Evolutionary conservation across 2,113 vertebrate species (phyloP), one percentile per base, ranked within the genome.

Genomic region (Ictalurus furcatus): DNA sequence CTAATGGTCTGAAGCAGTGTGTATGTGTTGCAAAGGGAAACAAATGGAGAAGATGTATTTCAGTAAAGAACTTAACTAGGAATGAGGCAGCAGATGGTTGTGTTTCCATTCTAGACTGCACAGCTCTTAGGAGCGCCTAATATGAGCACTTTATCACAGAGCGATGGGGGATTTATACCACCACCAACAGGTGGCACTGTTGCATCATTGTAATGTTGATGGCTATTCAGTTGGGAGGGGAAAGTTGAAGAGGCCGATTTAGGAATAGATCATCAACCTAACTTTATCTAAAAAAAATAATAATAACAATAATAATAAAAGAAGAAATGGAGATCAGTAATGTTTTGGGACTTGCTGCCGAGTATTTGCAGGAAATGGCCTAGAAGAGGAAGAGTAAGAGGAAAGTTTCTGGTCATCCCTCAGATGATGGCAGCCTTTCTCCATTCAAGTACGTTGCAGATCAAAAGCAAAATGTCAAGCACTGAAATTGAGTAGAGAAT

Each of bases 1-100:
- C 81, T 84, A 84, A 84, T 84, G 81, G 81, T 84, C 81, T 63
- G 81, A 84, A 84, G 58, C 58, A 40, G 58, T 63, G 58, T 63
- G 37, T 28, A 63, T 84, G 81, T 84, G 81, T 84, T 63, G 58
- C 81, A 40, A 40, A 44, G 58, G 44, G 13, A 34, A 19, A 23
- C 25, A 84, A 84, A 84, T 40, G 30, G 34, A 11, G 14, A 69
- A 69, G 84, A 52, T 85, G 40, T 30, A 85, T 85, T 85, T 69
- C 63, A 69, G 84, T 69, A 30, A 67, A 85, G 54, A 84, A 84
- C 82, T 6, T 85, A 76, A 88, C 74, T 65, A 87, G 74, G 76
- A 87, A 87, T 74, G 89, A 48, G 44, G 85, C 88, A 89, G 88
- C 90, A 91, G 90, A 91, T 91, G 90, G 88, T 91, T 87, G 74